Base-by-base conservation (phyloP, 2,113 vertebrate species). In the Chloebia gouldiae region DNA sequence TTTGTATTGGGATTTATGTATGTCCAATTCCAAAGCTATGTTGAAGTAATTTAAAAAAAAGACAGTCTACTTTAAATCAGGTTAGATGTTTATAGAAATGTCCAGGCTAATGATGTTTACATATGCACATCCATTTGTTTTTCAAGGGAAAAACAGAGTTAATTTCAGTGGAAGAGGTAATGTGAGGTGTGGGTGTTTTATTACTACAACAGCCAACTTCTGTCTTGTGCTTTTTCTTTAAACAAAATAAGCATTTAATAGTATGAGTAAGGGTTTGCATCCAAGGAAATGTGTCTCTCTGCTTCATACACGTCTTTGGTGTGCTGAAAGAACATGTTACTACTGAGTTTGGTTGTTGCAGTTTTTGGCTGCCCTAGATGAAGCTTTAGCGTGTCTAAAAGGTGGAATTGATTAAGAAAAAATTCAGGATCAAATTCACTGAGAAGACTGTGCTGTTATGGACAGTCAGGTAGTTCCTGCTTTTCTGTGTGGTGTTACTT, bases 1-100 rank as follows among this genome's bases (percentile, higher is more conserved):
- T 95, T 94, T 86, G 69, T 51, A 4, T 61, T 81, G 51, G 82
- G 60, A 51, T 93, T 90, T 92, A 47, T 71, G 1, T 51, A 11
- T 51, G 77, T 75, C 65, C 51, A 70, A 24, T 75, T 92, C 51
- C 35, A 23, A 25, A 71, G 54, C 37, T 70, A 35, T 33, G 60
- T 40, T 6, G 2, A 77, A 77, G 35, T 83, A 86, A 66, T 78
- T 24, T 8, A 59, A 73, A 65, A 28, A 70, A 49, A 64, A 23
- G 3, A 3, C 8, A 9, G 18, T 77, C 47, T 57, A 10, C 27
- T 81, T 93, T 69, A 78, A 83, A 60, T 80, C 40, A 86, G 64
- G 54, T 66, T 77, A 81, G 15, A 47, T 68, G 39, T 42, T 85
- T 45, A 25, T 47, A 73, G 33, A 27, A 73, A 13, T 5, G 2